Base-by-base conservation (phyloP, 92 coral and sea anemone genomes). In the Phenganax subtilis region DNA sequence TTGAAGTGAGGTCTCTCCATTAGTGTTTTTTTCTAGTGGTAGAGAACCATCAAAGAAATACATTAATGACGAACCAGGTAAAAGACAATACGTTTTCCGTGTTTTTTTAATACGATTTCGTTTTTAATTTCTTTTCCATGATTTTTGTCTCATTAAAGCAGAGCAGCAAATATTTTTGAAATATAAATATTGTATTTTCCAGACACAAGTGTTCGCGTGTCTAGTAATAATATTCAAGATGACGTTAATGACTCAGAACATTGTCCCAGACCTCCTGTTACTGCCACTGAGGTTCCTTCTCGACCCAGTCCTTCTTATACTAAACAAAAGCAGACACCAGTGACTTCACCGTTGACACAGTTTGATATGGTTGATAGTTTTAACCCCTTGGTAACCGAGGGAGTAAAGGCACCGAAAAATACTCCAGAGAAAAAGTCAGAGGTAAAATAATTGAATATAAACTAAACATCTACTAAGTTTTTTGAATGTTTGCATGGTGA, bases 151-250 rank as follows among this genome's bases (percentile, higher is more conserved):
- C 52, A 55, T 11, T 71, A 3, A 37, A 37, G 5, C 74, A 4
- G 15, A 77, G 17, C 60, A 25, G 31, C 27, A 25, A 51, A 69
- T 3, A 51, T 6, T 44, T 12, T 12, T 10, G 14, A 30, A 69
- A 69, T 28, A 0, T 69, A 53, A 11, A 44, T 71, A 15, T 17
- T 7, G 16, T 31, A 31, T 75, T 80, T 55, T 65, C 37, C 81
- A 91, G 97, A 91, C 81, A 85, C 80, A 74, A 91, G 90, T 80
- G 90, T 91, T 44, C 83, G 83, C n/a, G 88, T 91, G 37, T 84
- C 87, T 54, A 88, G 91, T 79, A 29, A 25, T 20, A 20, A 25
- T 20, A 20, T 71, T 84, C 77, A 76, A 88, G 88, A 51, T 84
- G 92, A 6, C 15, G 58, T 12, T 72, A 61, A 27, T 75, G 71